Conservation (phyloP, 2,797 vertebrate genomes). For the Falco columbarius region DNA sequence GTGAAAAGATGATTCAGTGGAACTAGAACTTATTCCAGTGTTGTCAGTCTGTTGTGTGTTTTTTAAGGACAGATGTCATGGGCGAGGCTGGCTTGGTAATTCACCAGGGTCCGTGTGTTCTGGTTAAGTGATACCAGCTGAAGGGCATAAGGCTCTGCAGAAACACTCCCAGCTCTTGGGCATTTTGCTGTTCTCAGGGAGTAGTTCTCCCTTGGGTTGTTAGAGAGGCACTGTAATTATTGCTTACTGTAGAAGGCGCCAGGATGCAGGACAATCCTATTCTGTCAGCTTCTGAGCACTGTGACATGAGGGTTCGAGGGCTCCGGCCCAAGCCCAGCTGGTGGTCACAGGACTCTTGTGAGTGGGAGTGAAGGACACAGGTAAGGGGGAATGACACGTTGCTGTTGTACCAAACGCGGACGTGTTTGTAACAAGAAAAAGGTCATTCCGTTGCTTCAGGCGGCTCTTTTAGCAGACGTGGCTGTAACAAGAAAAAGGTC, state of each 20-base stretch:
- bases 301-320: accelerated
- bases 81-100: not conserved
- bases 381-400: accelerated
- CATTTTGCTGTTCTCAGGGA: not conserved
- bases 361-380: not conserved
- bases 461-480: not conserved
- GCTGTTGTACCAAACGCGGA: accelerated
- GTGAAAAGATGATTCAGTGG: not conserved
- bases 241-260: not conserved
- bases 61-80: not conserved
- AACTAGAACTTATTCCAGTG: not conserved
- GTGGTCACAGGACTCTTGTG: not conserved
- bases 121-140: not conserved
- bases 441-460: not conserved
- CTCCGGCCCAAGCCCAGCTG: no score
- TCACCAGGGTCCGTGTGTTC: not conserved
- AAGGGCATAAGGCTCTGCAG: not conserved
- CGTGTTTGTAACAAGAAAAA: not conserved
- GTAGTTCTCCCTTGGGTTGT: not conserved
- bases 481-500: not conserved
- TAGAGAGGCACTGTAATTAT: not conserved
- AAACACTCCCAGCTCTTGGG: not conserved
- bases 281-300: accelerated
- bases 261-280: not conserved
- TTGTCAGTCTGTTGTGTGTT: not conserved